Evolutionary conservation across 2,888 invertebrate species (phyloP), one percentile per base, ranked within the genome.

Genomic region (Steinernema carpocapsae): DNA sequence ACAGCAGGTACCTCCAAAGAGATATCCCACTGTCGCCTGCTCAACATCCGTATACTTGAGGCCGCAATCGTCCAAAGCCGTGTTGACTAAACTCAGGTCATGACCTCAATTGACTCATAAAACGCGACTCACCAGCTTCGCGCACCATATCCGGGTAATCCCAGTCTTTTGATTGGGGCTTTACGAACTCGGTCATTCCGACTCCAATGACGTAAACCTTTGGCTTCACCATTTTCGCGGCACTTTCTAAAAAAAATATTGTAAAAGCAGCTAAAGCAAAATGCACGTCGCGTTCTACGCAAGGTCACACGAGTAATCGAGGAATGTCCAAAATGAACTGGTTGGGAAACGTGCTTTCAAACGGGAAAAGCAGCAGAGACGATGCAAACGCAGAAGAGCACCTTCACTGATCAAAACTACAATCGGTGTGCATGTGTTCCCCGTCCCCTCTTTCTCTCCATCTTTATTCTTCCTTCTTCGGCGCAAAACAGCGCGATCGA

Each of bases 111-210:
- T n/a, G n/a, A n/a, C n/a, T n/a, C n/a, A n/a, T n/a, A n/a, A n/a
- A n/a, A n/a, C n/a, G n/a, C n/a, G n/a, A n/a, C n/a, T n/a, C n/a
- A n/a, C n/a, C 89, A 0, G 97, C 94, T 90, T 97, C 97, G 86
- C 93, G 93, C 19, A 93, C 96, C 92, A 97, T 92, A 82, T 95
- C 93, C 0, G 97, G 97, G 88, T 97, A 99, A 88, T 97, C 97
- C 84, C 92, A 92, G 26, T 73, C 43, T 14, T 19, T 37, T 10
- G 46, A 42, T 56, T 22, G 24, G 12, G 42, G 52, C 48, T 72
- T 72, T 7, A 64, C 64, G 14, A 64, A 64, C 32, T 51, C 82
- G 42, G 87, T 87, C 87, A 87, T 87, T 72, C 87, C 87, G 74
- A 87, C 87, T 3, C 87, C 87, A 52, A 87, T 78, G 46, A 87